These are phyloP conservation scores for Hydrochoerus hydrochaeris DNA, from an alignment of 2,113 vertebrate genomes.

Conservation along the genomic window DNA sequence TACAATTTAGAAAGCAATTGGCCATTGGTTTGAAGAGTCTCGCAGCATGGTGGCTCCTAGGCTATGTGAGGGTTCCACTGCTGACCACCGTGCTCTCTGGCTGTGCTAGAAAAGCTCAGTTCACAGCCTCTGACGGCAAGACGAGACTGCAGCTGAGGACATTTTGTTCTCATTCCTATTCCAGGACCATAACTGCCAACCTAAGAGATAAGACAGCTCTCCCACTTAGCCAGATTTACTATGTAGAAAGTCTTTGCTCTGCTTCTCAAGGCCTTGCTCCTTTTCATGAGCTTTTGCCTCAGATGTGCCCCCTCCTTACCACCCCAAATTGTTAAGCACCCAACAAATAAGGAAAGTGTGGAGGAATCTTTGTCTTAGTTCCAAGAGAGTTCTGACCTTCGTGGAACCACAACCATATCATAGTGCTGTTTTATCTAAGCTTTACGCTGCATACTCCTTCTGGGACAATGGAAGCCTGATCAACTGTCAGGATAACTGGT, in stretches of 20 bases:
- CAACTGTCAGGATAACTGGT: not conserved
- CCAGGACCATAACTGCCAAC: not conserved
- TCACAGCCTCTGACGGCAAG: not conserved
- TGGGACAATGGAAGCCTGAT: not conserved
- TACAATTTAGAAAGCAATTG: not conserved
- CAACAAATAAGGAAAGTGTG: not conserved
- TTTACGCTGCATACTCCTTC: not conserved
- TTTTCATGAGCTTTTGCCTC: not conserved
- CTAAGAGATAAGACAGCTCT: not conserved
- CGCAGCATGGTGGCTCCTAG: not conserved
- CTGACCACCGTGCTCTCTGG: not conserved
- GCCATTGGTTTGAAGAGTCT: not conserved
- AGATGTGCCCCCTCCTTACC: not conserved
- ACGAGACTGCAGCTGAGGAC: not conserved
- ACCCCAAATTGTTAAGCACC: not conserved
- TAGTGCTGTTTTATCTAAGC: not conserved
- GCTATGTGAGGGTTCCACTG: not conserved
- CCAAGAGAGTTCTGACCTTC: not conserved
- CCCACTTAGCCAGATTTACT: not conserved
- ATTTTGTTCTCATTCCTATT: not conserved
- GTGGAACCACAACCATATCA: not conserved
- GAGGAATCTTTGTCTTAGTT: not conserved
- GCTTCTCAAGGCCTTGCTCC: not conserved
- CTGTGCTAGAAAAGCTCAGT: not conserved
- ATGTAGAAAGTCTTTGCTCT: not conserved